Evolutionary conservation across 2,888 invertebrate genomes (phyloP), one percentile per base, ranked within the genome.

Genomic region (Drosophila conformis): DNA sequence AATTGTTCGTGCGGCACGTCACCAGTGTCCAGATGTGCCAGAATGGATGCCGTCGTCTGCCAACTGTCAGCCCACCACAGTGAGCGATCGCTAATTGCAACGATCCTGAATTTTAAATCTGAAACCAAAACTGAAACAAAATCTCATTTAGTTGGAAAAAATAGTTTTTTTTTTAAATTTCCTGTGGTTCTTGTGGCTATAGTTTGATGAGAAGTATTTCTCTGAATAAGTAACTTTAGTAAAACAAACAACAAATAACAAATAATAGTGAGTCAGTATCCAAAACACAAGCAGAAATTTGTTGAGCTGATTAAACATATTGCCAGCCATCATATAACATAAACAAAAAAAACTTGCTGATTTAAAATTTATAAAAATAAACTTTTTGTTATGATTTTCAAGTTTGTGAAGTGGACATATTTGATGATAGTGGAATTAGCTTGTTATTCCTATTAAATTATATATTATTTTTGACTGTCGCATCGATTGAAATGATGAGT

Each of bases 21-120:
- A 58, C 40, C 21, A 62, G 53, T 52, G 53, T 59, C 74, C 87
- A 83, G 82, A 83, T 87, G 78, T 65, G 70, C 78, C 64, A 80
- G 21, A 21, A 25, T 33, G 33, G 21, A 35, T n/a, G 31, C 25
- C 25, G 8, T 8, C 25, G 46, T 29, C 49, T 56, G 36, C 13
- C 4, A 31, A 42, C 21, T 38, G 7, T 10, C 27, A 36, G 18
- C 13, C 40, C 29, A 42, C n/a, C 40, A 57, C 40, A 57, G 57
- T 57, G n/a, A 31, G 8, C 57, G 29, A n/a, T 40, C 57, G 40
- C 57, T 27, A 56, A n/a, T 27, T 27, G 25, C 10, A 54, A 27
- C 18, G 15, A 15, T 36, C 15, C 2, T 25, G 1, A 27, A 10
- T 18, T 36, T 38, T 7, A 2, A 56, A 21, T 33, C 15, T 21